Evolutionary conservation across 2,797 vertebrate species (phyloP), one percentile per base, ranked within the genome.

Genomic region (Acanthurus tractus): DNA sequence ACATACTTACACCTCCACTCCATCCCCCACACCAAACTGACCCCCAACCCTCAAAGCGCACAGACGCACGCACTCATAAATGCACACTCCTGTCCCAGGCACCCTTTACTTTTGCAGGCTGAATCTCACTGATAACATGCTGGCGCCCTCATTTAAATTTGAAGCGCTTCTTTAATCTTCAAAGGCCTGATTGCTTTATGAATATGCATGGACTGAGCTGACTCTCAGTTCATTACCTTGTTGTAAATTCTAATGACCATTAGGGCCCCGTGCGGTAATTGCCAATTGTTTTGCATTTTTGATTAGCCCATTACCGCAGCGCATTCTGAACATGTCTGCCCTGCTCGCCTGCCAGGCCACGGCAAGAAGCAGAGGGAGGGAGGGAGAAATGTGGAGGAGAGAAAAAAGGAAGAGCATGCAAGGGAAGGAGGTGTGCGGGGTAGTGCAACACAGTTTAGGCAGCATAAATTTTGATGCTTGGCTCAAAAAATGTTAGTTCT

Each of bases 161-260:
- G 98, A 99, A 99, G 98, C 97, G 98, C 97, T 99, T 98, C 98
- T 99, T 99, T 99, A 99, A 99, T 99, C 98, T 99, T 99, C 98
- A 99, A 99, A 99, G 98, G 97, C 97, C 97, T 99, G 98, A 99
- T 99, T 99, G 98, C 97, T 99, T 99, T 98, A 99, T 99, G 98
- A 99, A 99, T 99, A 99, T 99, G 97, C 98, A 99, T 99, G 97
- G 95, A 94, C 96, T 96, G 97, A 96, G 98, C 97, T 98, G 98
- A 98, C 97, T 99, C 98, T 92, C 98, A 99, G 97, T 99, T 99
- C 98, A 99, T 99, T 99, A 99, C 98, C 97, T 99, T 98, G 98
- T 99, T 99, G 98, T 99, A 99, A 99, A 99, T 99, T 99, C 97
- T 99, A 99, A 99, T 99, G 98, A 99, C 98, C 98, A 99, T 99